These are phyloP conservation scores for Drosophila neocordata DNA, from an alignment of 1,140 invertebrate species.

Conservation along the genomic window DNA sequence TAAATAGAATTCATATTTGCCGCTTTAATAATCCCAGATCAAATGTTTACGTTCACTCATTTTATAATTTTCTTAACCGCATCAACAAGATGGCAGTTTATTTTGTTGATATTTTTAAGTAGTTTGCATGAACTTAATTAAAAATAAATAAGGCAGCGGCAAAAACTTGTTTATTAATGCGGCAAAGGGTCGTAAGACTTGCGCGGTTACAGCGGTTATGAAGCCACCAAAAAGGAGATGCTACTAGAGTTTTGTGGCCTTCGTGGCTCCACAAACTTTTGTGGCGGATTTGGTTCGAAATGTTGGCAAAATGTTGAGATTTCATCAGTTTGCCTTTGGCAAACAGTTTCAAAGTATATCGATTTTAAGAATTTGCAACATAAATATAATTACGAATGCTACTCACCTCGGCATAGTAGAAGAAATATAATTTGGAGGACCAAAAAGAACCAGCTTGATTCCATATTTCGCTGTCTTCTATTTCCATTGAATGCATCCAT, in stretches of 20 bases:
- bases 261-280: neutral
- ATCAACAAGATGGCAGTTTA: constrained; percentile 48
- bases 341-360: neutral
- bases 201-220: neutral
- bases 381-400: constrained; percentile 55
- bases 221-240: neutral
- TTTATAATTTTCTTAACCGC: neutral
- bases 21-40: constrained; percentile 9
- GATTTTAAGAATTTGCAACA: constrained; percentile 40
- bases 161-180: constrained; percentile 69
- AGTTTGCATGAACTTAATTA: constrained; percentile 78
- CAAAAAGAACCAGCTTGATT: neutral
- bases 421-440: constrained; percentile 8
- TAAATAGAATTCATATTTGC: neutral
- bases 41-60: constrained; percentile 6
- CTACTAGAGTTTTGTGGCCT: neutral
- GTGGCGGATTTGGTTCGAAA: constrained; percentile 1
- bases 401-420: constrained; percentile 15
- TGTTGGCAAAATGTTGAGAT: constrained; percentile 1
- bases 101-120: constrained; percentile 73
- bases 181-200: constrained; percentile 11
- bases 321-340: neutral
- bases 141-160: constrained; percentile 68
- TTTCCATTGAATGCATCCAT: constrained; percentile 51
- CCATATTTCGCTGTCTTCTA: constrained; percentile 21